Base-by-base conservation (phyloP, 2,113 vertebrate genomes). In the Pica pica region DNA sequence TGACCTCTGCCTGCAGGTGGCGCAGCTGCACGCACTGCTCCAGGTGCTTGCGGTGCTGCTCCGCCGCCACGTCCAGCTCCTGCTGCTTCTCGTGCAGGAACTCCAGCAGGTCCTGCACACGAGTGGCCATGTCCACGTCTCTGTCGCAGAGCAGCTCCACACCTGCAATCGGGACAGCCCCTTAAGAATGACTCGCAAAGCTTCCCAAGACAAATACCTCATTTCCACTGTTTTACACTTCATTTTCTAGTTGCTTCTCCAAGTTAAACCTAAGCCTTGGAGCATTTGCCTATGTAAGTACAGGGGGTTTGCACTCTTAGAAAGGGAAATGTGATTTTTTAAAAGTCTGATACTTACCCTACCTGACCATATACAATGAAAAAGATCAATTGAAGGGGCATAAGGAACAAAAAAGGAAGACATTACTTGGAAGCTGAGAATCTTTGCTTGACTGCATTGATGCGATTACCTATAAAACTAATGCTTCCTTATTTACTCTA, bases 41-140 rank as follows among this genome's bases (percentile, higher is more conserved):
- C 97, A 99, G 94, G 97, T 99, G 99, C 55, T 99, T 98, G 89
- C 99, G 98, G 83, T 99, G 99, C 97, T 99, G 99, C 94, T 99
- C 99, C 0, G 99, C 99, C 0, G 98, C 99, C 16, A 99, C 16
- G 16, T 99, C 99, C 97, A 99, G 97, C 93, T 99, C 99, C 94
- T 99, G 99, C 94, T 99, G 99, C 95, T 99, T 99, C 95, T 99
- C 99, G 4, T 99, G 99, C 41, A 99, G 99, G 81, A 99, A 99
- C 95, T 99, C 99, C 93, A 99, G 96, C 91, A 99, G 95, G 90
- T 99, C 99, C 97, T 99, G 99, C 21, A 99, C 99, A 4, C 99
- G 98, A 0, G 99, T 99, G 2, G 99, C 99, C 99, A 99, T 99
- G 97, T 99, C 99, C 7, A 99, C 99, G 6, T 99, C 99, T 53